These are phyloP conservation scores for Poecilia wingei DNA, from an alignment of 2,797 vertebrate species.

Conservation along the genomic window DNA sequence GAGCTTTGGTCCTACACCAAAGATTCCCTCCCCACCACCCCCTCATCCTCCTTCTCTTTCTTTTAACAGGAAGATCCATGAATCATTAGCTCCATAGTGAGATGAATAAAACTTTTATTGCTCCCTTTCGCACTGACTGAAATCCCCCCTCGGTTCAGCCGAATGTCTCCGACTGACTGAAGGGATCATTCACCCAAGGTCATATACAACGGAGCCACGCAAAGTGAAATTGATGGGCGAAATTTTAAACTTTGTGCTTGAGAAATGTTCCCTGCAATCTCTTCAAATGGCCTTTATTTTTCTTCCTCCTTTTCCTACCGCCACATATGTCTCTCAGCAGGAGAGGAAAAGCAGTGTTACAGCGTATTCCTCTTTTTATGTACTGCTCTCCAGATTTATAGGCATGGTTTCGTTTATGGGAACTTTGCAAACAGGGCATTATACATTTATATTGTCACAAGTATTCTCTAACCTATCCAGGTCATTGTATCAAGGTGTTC, in stretches of 20 bases:
- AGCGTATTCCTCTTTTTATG: constrained; percentile 64
- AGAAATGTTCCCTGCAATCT: constrained; percentile 72
- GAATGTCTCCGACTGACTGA: constrained; percentile 71
- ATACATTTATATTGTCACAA: constrained; percentile 30
- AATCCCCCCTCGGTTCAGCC: constrained; percentile 67
- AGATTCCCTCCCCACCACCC: constrained; percentile 14
- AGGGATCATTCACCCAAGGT: constrained; percentile 75
- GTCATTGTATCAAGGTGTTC: neutral
- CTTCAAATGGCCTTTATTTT: constrained; percentile 66
- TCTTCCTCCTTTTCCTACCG: constrained; percentile 25
- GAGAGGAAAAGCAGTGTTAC: constrained; percentile 42
- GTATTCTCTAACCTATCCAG: neutral
- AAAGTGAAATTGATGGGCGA: constrained; percentile 72
- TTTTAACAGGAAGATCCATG: constrained; percentile 66
- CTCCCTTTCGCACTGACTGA: constrained; percentile 60
- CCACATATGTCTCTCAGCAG: constrained; percentile 69
- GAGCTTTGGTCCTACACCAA: constrained; percentile 67
- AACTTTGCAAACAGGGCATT: constrained; percentile 64
- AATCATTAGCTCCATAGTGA: constrained; percentile 77
- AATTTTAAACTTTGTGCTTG: constrained; percentile 61
- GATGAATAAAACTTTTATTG: constrained; percentile 76
- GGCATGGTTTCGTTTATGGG: constrained; percentile 69
- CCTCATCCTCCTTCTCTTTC: neutral
- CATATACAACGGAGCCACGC: constrained; percentile 57
- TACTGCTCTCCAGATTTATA: constrained; percentile 65